Evolutionary conservation across 2,888 invertebrate genomes (phyloP), one percentile per base, ranked within the genome.

Genomic region (Caenorhabditis zanzibari): DNA sequence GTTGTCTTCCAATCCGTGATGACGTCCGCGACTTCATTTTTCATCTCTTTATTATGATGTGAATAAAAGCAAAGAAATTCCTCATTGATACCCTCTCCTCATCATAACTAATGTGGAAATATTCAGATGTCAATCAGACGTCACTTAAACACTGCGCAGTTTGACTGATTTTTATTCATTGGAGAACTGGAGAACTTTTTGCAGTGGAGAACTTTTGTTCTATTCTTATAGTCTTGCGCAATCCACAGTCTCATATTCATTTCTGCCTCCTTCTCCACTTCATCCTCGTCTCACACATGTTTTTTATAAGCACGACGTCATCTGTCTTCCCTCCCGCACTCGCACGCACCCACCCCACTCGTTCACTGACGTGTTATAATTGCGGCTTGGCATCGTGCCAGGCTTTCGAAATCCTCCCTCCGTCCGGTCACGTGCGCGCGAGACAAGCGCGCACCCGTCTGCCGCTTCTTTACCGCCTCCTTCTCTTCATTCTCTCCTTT

Each of bases 381-480:
- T 82, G 82, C 74, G 82, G 82, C 76, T 82, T 82, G 82, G 82
- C 82, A 82, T 76, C 76, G 82, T 82, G 82, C 82, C 82, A 82
- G 74, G 80, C 80, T 80, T 80, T 80, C 80, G 80, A 80, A 80
- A 80, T 80, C 80, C 66, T 66, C 73, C 47, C 38, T 81, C 75
- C 71, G 69, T 58, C 63, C 64, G 71, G 72, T 81, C 75, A 81
- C 81, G 81, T 71, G 75, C 75, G 71, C 75, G 75, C 74, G 68
- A 81, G 68, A 74, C 69, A 68, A 74, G 74, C 69, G 69, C 81
- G 81, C 74, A 81, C 71, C 63, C 74, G 47, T 61, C 61, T 74
- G 59, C 66, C 66, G 71, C 58, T 63, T 74, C 74, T 73, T 68
- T 63, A 28, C 73, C 82, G 63, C 83, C 56, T 54, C 79, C 49